Evolutionary conservation across 1,140 invertebrate genomes (phyloP).

Genomic region (Zaprionus vittiger): DNA sequence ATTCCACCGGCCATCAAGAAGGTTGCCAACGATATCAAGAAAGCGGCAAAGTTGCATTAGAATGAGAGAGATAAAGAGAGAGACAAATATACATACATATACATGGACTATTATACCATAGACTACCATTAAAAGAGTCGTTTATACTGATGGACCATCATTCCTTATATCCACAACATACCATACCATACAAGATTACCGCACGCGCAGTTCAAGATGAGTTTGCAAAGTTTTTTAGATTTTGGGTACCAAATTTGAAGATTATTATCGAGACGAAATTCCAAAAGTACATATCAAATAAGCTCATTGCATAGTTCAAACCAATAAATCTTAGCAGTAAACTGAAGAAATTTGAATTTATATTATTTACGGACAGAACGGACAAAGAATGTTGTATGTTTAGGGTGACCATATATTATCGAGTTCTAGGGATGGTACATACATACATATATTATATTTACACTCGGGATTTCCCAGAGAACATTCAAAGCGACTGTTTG

Average conservation of each 20-base stretch:
- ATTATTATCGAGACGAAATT: not conserved
- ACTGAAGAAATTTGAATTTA: not conserved
- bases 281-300: not conserved
- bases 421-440: not conserved
- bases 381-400: not conserved
- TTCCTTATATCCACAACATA: not conserved
- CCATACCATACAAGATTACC: not conserved
- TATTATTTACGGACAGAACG: not conserved
- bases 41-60: constrained; percentile 42
- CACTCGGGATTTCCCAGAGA: too few relatives aligned
- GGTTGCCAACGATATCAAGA: constrained; percentile 65
- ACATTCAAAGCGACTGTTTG: too few relatives aligned
- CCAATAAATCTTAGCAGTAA: constrained; percentile 2
- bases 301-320: not conserved
- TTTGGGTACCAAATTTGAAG: not conserved
- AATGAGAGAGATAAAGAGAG: too few relatives aligned
- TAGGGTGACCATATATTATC: not conserved
- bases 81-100: not conserved
- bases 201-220: not conserved
- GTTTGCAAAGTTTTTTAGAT: not conserved
- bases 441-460: too few relatives aligned
- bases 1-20: constrained; percentile 73
- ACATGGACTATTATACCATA: not conserved
- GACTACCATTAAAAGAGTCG: not conserved
- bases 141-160: not conserved